phyloP scores from a whole-genome alignment of 2,113 vertebrate genomes.

The Myxocyprinus asiaticus region DNA sequence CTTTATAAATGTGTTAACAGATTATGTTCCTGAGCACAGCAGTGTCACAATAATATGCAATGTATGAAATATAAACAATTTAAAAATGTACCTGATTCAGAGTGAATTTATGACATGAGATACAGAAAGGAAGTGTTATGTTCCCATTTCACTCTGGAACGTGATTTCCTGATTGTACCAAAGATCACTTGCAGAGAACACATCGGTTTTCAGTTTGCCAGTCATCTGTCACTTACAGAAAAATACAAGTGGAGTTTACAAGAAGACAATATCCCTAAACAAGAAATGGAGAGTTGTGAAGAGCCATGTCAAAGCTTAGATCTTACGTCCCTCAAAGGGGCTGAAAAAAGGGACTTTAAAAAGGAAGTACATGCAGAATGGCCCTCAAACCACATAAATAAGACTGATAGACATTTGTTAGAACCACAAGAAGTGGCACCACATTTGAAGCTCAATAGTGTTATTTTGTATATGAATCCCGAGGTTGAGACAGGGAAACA shows the following conservation, averaged over 20 bases:
- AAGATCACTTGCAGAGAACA: not conserved
- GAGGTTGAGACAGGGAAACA: too few relatives aligned
- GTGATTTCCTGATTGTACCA: slow-evolving; percentile 6
- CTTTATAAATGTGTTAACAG: too few relatives aligned
- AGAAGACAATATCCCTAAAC: not conserved
- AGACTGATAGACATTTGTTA: too few relatives aligned
- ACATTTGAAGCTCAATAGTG: too few relatives aligned
- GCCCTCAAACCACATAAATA: too few relatives aligned
- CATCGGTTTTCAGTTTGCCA: not conserved
- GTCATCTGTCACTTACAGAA: not conserved
- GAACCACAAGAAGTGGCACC: too few relatives aligned
- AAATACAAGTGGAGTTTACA: not conserved
- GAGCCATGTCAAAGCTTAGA: not conserved
- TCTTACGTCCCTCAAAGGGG: too few relatives aligned
- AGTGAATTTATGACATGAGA: not conserved
- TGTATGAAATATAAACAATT: not conserved
- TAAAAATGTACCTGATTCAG: not conserved
- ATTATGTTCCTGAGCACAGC: too few relatives aligned
- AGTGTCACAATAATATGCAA: too few relatives aligned
- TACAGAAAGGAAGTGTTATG: not conserved
- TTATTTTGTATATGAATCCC: too few relatives aligned
- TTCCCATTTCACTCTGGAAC: not conserved
- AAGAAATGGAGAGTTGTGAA: not conserved
- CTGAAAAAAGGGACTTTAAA: too few relatives aligned
- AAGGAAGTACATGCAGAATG: too few relatives aligned